Percentiles rank a stretch among this genome's conserved stretches.
Conservation (phyloP, 2,113 vertebrate genomes). For the Aptenodytes patagonicus region DNA sequence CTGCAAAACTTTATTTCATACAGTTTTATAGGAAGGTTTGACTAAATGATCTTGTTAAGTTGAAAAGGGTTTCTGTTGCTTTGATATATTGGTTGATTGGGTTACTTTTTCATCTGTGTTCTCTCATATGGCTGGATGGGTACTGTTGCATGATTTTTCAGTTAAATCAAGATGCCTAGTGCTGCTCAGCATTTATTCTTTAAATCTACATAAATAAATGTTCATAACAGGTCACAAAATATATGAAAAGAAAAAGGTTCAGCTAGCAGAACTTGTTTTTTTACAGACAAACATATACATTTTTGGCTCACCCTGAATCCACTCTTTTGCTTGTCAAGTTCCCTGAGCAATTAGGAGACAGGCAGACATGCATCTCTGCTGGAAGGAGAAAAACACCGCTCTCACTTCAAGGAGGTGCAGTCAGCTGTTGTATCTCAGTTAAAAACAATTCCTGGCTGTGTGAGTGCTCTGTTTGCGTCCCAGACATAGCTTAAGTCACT, state of each 20-base stretch:
- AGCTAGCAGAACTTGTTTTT: neutral
- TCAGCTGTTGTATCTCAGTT: neutral
- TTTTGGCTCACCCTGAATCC: neutral
- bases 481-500: neutral
- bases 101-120: neutral
- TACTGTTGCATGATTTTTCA: neutral
- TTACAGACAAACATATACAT: neutral
- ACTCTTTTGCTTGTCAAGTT: neutral
- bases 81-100: neutral
- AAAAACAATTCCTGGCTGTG: neutral
- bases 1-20: neutral
- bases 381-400: neutral
- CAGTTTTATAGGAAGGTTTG: neutral
- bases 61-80: neutral
- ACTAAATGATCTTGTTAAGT: neutral
- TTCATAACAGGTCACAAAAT: neutral
- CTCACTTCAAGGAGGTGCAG: neutral
- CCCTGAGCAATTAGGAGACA: neutral
- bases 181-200: neutral
- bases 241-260: neutral
- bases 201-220: neutral
- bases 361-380: neutral
- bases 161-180: neutral
- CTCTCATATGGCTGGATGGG: neutral
- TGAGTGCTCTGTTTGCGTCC: neutral